Percentiles rank a stretch among this genome's conserved stretches.
Conservation (phyloP, 2,888 invertebrate species). For the Gymnoscelis rufifasciata region DNA sequence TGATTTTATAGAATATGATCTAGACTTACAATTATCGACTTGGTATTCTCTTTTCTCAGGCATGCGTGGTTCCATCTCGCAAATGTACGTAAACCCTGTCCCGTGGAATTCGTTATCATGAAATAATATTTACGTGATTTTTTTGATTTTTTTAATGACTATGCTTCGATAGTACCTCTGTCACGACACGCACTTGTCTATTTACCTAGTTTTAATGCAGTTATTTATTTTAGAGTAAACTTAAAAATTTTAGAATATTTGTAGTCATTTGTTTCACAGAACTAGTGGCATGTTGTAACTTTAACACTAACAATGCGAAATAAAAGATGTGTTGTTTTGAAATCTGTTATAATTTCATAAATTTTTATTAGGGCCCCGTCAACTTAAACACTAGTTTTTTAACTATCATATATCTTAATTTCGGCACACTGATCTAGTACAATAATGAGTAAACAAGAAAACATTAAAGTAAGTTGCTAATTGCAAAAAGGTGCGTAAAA, state of each 20-base stretch:
- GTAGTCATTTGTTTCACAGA: constrained; percentile 36
- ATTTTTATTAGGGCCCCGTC: constrained; percentile 46
- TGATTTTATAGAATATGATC: too few species aligned
- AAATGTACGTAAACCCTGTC: constrained; percentile 82
- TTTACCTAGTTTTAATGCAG: constrained; percentile 32
- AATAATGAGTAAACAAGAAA: constrained; percentile 13
- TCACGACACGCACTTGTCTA: constrained; percentile 8
- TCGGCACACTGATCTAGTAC: constrained; percentile 24
- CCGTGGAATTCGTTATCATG: constrained; percentile 80
- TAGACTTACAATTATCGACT: too few species aligned
- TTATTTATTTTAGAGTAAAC: constrained; percentile 51
- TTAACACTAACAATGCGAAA: constrained; percentile 37
- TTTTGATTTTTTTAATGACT: constrained; percentile 13
- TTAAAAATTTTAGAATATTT: constrained; percentile 51
- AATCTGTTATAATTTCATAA: constrained; percentile 32
- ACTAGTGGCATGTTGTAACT: constrained; percentile 22
- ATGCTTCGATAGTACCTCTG: constrained; percentile 26
- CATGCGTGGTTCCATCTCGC: constrained; percentile 81
- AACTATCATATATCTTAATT: constrained; percentile 1
- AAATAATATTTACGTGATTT: constrained; percentile 11
- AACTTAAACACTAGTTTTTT: constrained; percentile 35
- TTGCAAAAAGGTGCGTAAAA: constrained; percentile 49
- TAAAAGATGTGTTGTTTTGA: constrained; percentile 35
- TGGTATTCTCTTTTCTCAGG: constrained; percentile 53
- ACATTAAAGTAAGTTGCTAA: constrained; percentile 30